Base-by-base conservation (phyloP, 2,888 invertebrate genomes). In the Zeuzera pyrina region DNA sequence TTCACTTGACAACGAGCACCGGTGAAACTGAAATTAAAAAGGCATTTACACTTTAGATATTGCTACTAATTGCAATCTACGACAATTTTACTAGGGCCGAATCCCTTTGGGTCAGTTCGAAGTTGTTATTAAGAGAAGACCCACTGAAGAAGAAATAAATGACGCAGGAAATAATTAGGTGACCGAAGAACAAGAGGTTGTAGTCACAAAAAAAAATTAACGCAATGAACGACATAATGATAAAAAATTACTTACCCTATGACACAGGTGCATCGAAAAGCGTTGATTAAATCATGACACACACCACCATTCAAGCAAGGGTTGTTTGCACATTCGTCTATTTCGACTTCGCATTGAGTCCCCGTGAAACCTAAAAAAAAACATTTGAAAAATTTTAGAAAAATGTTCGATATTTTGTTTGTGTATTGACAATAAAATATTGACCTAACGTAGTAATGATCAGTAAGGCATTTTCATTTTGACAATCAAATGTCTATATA, bases 291-390 rank as follows among this genome's bases (percentile, higher is more conserved):
- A 65, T 96, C 95, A 46, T 90, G 90, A 67, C 96, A 96, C 28
- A 89, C 87, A 14, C 95, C 95, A 10, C 91, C 91, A 65, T 95
- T 95, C 36, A 93, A 69, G 52, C 97, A 97, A 0, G 96, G 95
- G 58, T 89, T 91, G 46, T 91, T 88, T 13, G 90, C 90, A 68
- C 96, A 96, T 60, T 96, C 95, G 69, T 96, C 93, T 34, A 95
- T 92, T 66, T 96, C 94, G 47, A 92, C 91, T 66, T 95, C 94
- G 69, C 95, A 95, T 54, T 95, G 94, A 0, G 92, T 93, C 2
- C 95, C 95, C 3, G 93, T 93, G 56, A 93, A 95, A 45, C 93
- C 93, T 92, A 73, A 0, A 58, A 61, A 52, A 34, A 39, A 38
- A 43, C 37, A 40, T 19, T 1, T 5, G 2, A 7, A 19, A 19